Evolutionary conservation across 2,113 vertebrate species (phyloP), one percentile per base, ranked within the genome.

Genomic region (Phaethon lepturus): DNA sequence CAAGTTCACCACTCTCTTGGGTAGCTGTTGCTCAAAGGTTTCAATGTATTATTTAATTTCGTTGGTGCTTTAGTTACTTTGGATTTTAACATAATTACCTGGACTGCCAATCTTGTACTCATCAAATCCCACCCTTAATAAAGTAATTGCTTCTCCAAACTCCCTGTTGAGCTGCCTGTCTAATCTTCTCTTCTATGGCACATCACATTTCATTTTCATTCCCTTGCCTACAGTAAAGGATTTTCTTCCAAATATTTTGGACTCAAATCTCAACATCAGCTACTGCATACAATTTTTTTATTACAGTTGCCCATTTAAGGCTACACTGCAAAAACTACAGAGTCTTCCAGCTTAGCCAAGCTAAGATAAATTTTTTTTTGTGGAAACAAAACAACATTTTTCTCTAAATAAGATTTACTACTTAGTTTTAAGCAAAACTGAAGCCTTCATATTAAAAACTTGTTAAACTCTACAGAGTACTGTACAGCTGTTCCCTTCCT

Each of bases 61-160:
- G 78, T 16, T 52, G 38, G 63, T 72, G 52, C 63, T 94, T 90
- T 53, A 87, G 66, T 73, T 91, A 85, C 78, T 94, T 75, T 40
- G 73, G 44, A 95, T 96, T 93, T 88, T 77, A 96, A 40, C 40
- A 25, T 59, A 56, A 95, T 92, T 78, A 83, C 78, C 49, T 83
- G 80, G 68, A 58, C 71, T 81, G 72, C 50, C 53, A 86, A 88
- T 77, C 66, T 71, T 44, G 44, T 2, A 42, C 72, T 62, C 67
- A 68, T 44, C 74, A 75, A 92, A 92, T 75, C 85, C 79, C 66
- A 55, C 82, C 88, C 45, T 88, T 44, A 40, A 52, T 29, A 13
- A 73, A 86, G 33, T 59, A 95, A 94, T 47, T 93, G 77, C 87
- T 95, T 79, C 76, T 86, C 71, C 90, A 64, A 71, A 35, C 63